Evolutionary conservation across 2,797 vertebrate species (phyloP).

Genomic region (Girardinus metallicus): DNA sequence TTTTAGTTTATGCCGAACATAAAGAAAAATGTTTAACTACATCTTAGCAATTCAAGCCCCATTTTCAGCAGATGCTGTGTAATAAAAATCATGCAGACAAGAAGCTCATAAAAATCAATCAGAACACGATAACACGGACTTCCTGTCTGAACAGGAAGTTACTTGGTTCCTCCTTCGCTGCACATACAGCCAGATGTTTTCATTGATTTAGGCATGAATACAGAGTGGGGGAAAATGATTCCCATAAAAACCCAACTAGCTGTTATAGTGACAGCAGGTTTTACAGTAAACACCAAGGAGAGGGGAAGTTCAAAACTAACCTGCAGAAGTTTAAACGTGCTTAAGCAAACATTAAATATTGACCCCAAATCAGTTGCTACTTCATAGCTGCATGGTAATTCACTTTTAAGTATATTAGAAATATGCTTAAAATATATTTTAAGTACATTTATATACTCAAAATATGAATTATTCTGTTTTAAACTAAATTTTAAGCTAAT

Average conservation of each 20-base stretch:
- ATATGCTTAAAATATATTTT: not conserved
- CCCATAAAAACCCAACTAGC: slow-evolving; percentile 25
- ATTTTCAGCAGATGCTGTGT: not conserved
- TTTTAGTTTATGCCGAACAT: not conserved
- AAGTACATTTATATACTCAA: not conserved
- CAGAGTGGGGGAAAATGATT: slow-evolving; percentile 38
- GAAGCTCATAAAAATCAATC: slow-evolving; percentile 17
- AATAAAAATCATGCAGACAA: not conserved
- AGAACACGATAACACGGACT: not conserved
- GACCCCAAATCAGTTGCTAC: slow-evolving; percentile 25
- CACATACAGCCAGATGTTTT: not conserved
- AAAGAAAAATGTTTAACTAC: not conserved
- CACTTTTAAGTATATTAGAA: not conserved
- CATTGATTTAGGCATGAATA: slow-evolving; percentile 14
- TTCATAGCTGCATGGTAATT: not conserved
- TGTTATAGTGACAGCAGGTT: slow-evolving; percentile 12
- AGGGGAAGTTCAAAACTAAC: slow-evolving; percentile 28
- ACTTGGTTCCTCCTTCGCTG: not conserved
- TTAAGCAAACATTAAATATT: slow-evolving; percentile 48
- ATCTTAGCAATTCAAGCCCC: not conserved
- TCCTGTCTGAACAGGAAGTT: not conserved
- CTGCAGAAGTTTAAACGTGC: slow-evolving; percentile 15
- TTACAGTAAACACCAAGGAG: slow-evolving; percentile 64
- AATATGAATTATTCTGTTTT: not conserved
- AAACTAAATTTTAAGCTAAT: not conserved